Conservation (phyloP, 2,113 vertebrate genomes). For the Mesocricetus auratus region DNA sequence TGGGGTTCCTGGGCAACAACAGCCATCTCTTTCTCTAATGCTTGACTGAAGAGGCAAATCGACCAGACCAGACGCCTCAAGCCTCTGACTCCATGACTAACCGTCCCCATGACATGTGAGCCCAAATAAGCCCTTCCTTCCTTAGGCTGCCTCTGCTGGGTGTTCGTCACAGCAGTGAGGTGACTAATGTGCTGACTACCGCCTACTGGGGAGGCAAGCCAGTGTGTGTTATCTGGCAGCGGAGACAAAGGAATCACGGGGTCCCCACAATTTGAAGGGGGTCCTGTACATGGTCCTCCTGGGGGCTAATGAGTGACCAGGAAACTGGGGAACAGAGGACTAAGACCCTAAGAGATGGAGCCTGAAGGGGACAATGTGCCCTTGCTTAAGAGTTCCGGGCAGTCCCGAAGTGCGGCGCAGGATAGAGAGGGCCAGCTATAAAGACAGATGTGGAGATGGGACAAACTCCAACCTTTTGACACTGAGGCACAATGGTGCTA, state of each 20-base stretch:
- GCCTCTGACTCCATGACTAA: too few species aligned
- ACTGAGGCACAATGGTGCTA: too few species aligned
- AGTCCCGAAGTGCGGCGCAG: neutral
- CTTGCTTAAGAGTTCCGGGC: neutral
- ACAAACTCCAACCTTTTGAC: neutral
- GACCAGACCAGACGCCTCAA: too few species aligned
- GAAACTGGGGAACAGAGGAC: neutral
- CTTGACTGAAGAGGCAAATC: neutral
- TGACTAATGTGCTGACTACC: neutral
- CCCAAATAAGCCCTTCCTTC: neutral
- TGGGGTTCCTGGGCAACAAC: neutral
- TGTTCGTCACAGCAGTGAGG: neutral
- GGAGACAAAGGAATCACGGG: neutral
- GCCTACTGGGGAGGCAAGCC: neutral
- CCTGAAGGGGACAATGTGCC: neutral
- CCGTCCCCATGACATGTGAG: too few species aligned
- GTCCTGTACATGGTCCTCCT: neutral
- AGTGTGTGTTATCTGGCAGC: neutral
- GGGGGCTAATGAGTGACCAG: neutral
- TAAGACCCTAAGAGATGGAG: neutral
- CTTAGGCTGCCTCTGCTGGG: neutral
- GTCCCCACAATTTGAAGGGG: neutral
- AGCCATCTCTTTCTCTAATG: neutral
- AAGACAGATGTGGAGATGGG: neutral
- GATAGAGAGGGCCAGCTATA: neutral